Conservation (phyloP, 2,888 invertebrate species). For the Andricus quercusramuli region DNA sequence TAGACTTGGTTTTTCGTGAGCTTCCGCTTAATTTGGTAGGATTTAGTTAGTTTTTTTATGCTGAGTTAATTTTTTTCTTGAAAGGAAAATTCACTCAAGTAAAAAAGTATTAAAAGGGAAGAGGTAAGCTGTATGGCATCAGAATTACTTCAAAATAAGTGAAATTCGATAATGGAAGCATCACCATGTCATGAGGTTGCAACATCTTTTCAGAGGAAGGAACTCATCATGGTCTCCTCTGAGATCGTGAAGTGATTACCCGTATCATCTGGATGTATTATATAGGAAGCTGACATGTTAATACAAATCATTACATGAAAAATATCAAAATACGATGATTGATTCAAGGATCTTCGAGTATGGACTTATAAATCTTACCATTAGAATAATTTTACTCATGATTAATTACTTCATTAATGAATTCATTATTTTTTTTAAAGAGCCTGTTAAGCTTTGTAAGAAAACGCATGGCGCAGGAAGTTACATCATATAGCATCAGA, state of each 20-base stretch:
- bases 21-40: conserved; percentile 8
- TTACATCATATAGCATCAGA: background rate
- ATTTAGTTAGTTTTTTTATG: background rate
- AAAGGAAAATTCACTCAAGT: background rate
- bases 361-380: background rate
- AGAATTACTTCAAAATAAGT: background rate
- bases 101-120: background rate
- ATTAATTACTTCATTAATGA: conserved; percentile 2
- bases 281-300: conserved; percentile 7
- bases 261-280: conserved; percentile 1
- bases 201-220: conserved; percentile 16
- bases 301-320: conserved; percentile 19
- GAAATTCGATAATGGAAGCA: background rate
- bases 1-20: conserved; percentile 7
- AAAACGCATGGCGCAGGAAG: background rate
- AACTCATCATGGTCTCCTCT: conserved; percentile 1
- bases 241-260: conserved; percentile 14
- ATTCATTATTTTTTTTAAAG: background rate
- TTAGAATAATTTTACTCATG: background rate
- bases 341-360: background rate
- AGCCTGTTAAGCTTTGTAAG: background rate
- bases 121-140: background rate
- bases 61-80: background rate
- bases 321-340: background rate
- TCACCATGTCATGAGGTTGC: conserved; percentile 9